Conservation (phyloP, 2,888 invertebrate species). For the Meliscaeva auricollis region DNA sequence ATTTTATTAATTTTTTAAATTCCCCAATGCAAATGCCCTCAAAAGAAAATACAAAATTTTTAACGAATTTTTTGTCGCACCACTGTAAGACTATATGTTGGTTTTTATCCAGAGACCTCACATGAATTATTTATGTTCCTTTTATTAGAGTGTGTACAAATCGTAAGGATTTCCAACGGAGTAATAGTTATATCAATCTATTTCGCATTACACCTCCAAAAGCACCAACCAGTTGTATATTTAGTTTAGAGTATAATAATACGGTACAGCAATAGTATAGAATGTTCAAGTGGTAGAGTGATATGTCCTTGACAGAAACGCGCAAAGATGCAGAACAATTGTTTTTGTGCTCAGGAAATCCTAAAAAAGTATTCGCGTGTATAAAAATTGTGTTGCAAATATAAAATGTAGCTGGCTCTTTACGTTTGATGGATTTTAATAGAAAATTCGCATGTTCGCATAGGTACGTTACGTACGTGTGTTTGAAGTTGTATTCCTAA, state of each 20-base stretch:
- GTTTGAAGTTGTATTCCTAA: too few relatives aligned
- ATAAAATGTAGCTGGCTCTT: neutral
- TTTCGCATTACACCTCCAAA: constrained; percentile 55
- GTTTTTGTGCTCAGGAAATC: constrained; percentile 1
- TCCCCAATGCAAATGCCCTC: too few relatives aligned
- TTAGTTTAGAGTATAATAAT: neutral
- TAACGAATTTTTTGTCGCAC: neutral
- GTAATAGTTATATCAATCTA: constrained; percentile 65
- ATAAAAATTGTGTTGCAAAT: neutral
- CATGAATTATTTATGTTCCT: constrained; percentile 72
- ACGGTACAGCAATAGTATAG: too few relatives aligned
- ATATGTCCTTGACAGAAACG: constrained; percentile 23
- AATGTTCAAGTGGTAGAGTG: constrained; percentile 20
- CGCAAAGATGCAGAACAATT: constrained; percentile 37
- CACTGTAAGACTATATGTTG: neutral
- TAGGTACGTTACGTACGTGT: neutral
- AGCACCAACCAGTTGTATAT: neutral
- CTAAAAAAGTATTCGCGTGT: constrained; percentile 3
- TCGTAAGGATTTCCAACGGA: constrained; percentile 52
- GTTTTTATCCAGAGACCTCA: neutral
- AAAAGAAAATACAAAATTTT: too few relatives aligned
- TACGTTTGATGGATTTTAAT: constrained; percentile 34
- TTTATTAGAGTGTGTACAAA: constrained; percentile 63
- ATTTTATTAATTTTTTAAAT: too few relatives aligned
- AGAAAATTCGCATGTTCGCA: neutral